These are phyloP conservation scores for Phalloptychus januarius DNA, from an alignment of 2,797 vertebrate species.

Conservation along the genomic window DNA sequence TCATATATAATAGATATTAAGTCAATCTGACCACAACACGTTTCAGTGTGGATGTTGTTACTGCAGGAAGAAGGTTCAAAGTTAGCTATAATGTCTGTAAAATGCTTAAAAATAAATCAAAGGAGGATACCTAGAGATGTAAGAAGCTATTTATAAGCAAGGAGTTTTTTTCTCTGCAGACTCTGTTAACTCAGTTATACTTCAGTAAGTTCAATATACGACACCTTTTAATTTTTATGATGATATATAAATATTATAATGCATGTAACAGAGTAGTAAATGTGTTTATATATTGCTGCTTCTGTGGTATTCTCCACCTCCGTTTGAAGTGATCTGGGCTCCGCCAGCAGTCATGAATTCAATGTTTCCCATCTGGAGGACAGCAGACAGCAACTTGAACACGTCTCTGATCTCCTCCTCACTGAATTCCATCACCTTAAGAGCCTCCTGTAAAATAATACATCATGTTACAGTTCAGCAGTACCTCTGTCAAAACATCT, in stretches of 20 bases:
- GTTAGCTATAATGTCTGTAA: background rate
- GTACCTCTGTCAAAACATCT: background rate
- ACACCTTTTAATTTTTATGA: background rate
- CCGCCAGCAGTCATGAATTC: slow-evolving; percentile 95
- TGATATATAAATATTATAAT: background rate
- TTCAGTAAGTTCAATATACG: background rate
- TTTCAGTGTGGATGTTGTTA: background rate
- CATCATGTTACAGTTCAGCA: background rate
- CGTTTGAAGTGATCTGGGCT: slow-evolving; percentile 90
- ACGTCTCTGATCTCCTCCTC: slow-evolving; percentile 91
- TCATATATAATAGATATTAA: background rate
- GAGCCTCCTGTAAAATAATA: slow-evolving; percentile 80
- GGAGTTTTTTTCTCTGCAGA: background rate
- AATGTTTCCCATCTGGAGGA: slow-evolving; percentile 90
- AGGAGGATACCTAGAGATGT: background rate
- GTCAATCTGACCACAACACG: background rate
- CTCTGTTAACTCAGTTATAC: background rate
- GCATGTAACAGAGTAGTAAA: background rate
- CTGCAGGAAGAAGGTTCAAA: background rate
- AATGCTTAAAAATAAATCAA: background rate
- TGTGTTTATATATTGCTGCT: background rate
- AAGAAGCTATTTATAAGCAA: background rate
- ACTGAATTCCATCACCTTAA: slow-evolving; percentile 90
- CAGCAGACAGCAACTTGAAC: slow-evolving; percentile 89
- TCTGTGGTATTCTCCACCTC: slow-evolving; percentile 72